phyloP scores from a whole-genome alignment of 1,140 invertebrate species.

The Amphibalanus amphitrite region DNA sequence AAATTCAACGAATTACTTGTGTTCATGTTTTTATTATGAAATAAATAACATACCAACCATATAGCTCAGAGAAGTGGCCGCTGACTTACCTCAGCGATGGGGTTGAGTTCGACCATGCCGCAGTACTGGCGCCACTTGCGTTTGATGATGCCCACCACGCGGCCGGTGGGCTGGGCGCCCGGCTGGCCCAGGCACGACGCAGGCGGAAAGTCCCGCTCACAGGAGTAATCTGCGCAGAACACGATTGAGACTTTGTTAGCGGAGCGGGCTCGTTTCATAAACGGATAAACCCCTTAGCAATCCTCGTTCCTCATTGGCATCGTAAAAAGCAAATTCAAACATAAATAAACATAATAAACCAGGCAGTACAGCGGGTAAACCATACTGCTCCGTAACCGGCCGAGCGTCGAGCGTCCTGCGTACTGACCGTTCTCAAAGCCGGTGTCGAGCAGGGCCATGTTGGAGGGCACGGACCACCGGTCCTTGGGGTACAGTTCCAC shows the following conservation, averaged over 20 bases:
- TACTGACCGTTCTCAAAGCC: conserved; percentile 37
- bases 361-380: no score
- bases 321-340: no score
- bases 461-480: conserved; percentile 73
- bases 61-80: no score
- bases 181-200: not conserved
- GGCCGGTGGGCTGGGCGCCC: conserved; percentile 50
- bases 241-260: no score
- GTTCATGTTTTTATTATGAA: no score
- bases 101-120: conserved; percentile 71
- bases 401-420: no score
- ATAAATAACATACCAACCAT: no score
- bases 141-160: conserved; percentile 84
- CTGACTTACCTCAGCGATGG: conserved; percentile 47
- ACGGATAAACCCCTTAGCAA: no score
- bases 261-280: no score
- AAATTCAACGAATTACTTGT: conserved; percentile 10
- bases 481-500: conserved; percentile 74
- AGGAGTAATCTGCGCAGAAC: conserved; percentile 4
- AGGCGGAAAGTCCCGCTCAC: conserved; percentile 14
- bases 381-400: no score
- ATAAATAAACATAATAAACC: no score
- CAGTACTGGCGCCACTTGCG: conserved; percentile 95
- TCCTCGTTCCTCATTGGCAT: conserved; percentile 22
- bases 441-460: conserved; percentile 55